These are phyloP conservation scores for Hypena proboscidalis DNA, from an alignment of 2,888 invertebrate genomes.

Conservation along the genomic window DNA sequence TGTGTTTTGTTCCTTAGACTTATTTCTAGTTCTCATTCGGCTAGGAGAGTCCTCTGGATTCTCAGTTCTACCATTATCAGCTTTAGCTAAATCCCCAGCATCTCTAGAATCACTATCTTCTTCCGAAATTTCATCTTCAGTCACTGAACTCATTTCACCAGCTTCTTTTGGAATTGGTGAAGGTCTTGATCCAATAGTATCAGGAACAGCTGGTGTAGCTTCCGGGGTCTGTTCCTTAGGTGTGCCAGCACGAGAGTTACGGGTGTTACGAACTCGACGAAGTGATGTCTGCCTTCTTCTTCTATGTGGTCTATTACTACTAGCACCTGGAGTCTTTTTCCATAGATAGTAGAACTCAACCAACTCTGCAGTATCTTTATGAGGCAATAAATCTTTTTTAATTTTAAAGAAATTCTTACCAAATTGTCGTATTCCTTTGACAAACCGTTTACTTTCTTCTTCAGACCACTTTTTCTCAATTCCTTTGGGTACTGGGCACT, in stretches of 20 bases:
- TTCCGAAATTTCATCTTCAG: conserved; percentile 96
- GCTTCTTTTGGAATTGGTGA: conserved; percentile 89
- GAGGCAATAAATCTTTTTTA: conserved; percentile 97
- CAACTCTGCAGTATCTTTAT: conserved; percentile 98
- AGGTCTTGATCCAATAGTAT: conserved; percentile 84
- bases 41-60: conserved; percentile 93
- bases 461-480: conserved; percentile 99
- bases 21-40: conserved; percentile 95
- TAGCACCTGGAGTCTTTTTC: conserved; percentile 99
- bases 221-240: conserved; percentile 90
- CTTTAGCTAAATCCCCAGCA: conserved; percentile 92
- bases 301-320: conserved; percentile 97
- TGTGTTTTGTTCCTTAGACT: conserved; percentile 90
- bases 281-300: conserved; percentile 94
- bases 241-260: conserved; percentile 93
- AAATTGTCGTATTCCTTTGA: conserved; percentile 98
- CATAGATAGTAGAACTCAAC: conserved; percentile 99
- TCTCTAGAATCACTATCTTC: conserved; percentile 98
- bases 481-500: conserved; percentile 98
- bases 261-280: conserved; percentile 94
- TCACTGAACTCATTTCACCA: conserved; percentile 91
- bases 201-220: conserved; percentile 78
- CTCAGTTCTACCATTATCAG: conserved; percentile 90
- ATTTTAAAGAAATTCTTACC: conserved; percentile 99
- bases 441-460: conserved; percentile 99